Evolutionary conservation across 1,140 invertebrate genomes (phyloP), one percentile per base, ranked within the genome.

Genomic region (Octopus bimaculoides): DNA sequence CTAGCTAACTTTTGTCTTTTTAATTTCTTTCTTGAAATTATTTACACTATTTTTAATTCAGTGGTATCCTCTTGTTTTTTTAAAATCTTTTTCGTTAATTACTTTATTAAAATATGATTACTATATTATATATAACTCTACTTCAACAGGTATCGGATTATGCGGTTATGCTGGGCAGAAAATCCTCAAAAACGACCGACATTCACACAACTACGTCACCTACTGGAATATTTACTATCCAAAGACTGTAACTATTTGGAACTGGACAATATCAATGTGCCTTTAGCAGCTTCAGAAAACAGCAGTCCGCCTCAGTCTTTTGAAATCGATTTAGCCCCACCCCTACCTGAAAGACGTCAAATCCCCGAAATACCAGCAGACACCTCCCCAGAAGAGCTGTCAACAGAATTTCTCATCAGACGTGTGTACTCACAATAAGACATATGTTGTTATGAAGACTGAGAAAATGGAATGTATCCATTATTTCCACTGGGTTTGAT

Each of bases 111-210:
- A 41, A 41, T 41, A 41, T 41, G 26, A 41, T 41, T 41, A 41
- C 26, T 41, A 41, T 41, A 41, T 41, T 41, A 41, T 41, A 41
- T 41, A 41, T 41, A 41, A 41, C 26, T 41, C 26, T 41, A 41
- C 26, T 41, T 41, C 26, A 41, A 61, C 84, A 96, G 95, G 69
- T 94, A 95, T 89, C 90, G 93, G 77, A 89, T 96, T 52, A 94
- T 97, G 91, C 87, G 93, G 56, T 91, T 93, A 83, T 96, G 95
- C 89, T 97, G 95, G 95, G 92, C 92, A 82, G 94, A 93, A 81
- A 91, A 92, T 82, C 93, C 94, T 0, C 93, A 93, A 81, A 92
- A 93, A 80, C 91, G 96, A 73, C 95, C 95, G 10, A 94, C 93
- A 41, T 97, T 97, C 88, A 93, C 93, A 75, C 92, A 93, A 80